Evolutionary conservation across 2,888 invertebrate species (phyloP), one percentile per base, ranked within the genome.

Genomic region (Maniola hyperantus): DNA sequence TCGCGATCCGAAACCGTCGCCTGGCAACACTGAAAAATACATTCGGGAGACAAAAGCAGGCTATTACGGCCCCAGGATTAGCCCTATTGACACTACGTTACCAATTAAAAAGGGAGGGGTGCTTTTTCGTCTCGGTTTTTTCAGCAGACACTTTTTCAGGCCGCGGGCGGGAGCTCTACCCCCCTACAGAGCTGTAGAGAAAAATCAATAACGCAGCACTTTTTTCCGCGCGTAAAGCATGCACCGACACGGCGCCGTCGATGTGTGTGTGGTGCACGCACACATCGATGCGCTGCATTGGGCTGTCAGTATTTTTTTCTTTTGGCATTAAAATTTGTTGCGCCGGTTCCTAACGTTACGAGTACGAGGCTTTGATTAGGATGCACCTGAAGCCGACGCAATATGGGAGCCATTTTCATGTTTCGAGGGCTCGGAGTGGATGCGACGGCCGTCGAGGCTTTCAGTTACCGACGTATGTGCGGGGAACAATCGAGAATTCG

Each of bases 181-280:
- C 71, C 77, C 82, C 83, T 83, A 78, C 85, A 78, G 84, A 83
- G 85, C 89, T 85, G 90, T 89, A 89, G 88, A 89, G 92, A 89
- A 92, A 93, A 93, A 93, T 92, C 93, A 92, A 92, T 93, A 92
- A 91, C 92, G 92, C 93, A 92, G 92, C 92, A 91, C 88, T 92
- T 92, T 93, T 93, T 93, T 93, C 91, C 90, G 87, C 91, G 91
- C 92, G 92, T 93, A 93, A 93, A 93, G 89, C 92, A 92, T 92
- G 91, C 91, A 92, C 89, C 89, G 89, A 88, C 90, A 88, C 90
- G 81, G 79, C 44, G 72, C 71, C 65, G 66, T 63, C 72, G 68
- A 68, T 78, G 83, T 84, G 88, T 84, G 88, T 74, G 77, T 74
- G 75, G 71, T 51, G 58, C 74, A 79, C 84, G 80, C 85, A 83